Evolutionary conservation across 2,888 invertebrate genomes (phyloP), one percentile per base, ranked within the genome.

Genomic region (Euplexia lucipara): DNA sequence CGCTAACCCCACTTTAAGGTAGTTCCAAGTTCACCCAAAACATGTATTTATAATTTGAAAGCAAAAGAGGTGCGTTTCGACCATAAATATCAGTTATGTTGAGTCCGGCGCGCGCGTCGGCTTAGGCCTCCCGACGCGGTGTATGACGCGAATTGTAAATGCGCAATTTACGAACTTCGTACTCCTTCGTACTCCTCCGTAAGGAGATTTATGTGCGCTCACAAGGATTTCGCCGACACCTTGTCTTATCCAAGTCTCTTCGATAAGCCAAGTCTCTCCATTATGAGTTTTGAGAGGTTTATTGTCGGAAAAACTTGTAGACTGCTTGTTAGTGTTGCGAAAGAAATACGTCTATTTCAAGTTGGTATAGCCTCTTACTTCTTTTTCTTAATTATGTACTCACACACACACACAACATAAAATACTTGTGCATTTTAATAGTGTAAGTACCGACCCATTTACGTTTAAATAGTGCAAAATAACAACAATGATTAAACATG

Each of bases 21-120:
- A 75, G 67, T 68, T 64, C 49, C 56, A 62, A 77, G 56, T 82
- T 73, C 68, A 78, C 45, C 67, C 52, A 82, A 82, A 82, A 80
- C 81, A 80, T 82, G 74, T 82, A 83, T 82, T 82, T 82, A 82
- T 79, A 81, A 81, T 82, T 70, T 70, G 52, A 72, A 59, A 75
- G 62, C 68, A 64, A 73, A 67, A 73, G 77, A 90, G 88, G 89
- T 91, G 89, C 91, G 92, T 90, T 85, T 81, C 73, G 42, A 78
- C 91, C 88, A 93, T 94, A 94, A 94, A 94, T 94, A 92, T 90
- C 87, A 91, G 90, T 93, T 93, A 89, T 83, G 76, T 69, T 63
- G 68, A 79, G 80, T 82, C 82, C 80, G 54, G 74, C 75, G 68
- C 63, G 68, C 56, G 77, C 67, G 83, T 62, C 69, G 79, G 85